These are phyloP conservation scores for Elysia crispata DNA, from an alignment of 2,888 invertebrate genomes.

Conservation along the genomic window DNA sequence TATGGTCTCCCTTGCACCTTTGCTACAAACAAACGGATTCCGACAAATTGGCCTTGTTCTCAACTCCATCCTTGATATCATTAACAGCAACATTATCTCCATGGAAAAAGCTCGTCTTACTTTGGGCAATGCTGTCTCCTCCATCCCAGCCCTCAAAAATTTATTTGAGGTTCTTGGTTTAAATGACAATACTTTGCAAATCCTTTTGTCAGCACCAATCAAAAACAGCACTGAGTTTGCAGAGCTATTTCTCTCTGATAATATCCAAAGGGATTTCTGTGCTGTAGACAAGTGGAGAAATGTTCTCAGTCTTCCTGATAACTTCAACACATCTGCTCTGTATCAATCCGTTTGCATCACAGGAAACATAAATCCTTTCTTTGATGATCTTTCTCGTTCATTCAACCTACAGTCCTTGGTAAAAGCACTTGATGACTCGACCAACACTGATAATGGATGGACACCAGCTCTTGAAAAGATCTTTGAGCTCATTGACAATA, in stretches of 20 bases:
- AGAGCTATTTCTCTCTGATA: slow-evolving; percentile 45
- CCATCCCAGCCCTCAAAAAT: slow-evolving; percentile 53
- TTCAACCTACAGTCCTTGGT: slow-evolving; percentile 21
- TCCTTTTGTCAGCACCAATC: slow-evolving; percentile 53
- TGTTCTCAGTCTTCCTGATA: slow-evolving; percentile 47
- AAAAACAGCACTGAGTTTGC: slow-evolving; percentile 52
- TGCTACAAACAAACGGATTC: slow-evolving; percentile 51
- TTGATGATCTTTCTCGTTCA: not conserved
- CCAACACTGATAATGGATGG: slow-evolving; percentile 51
- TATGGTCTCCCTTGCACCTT: slow-evolving; percentile 39
- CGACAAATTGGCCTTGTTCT: slow-evolving; percentile 51
- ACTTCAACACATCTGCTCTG: slow-evolving; percentile 52
- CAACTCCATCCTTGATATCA: slow-evolving; percentile 51
- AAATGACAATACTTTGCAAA: slow-evolving; percentile 50
- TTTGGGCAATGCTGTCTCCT: slow-evolving; percentile 51
- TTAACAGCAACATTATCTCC: slow-evolving; percentile 53
- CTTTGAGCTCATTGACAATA: slow-evolving; percentile 46
- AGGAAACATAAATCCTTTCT: slow-evolving; percentile 34
- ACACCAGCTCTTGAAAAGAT: slow-evolving; percentile 49
- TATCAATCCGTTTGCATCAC: slow-evolving; percentile 50
- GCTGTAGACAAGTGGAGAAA: slow-evolving; percentile 41
- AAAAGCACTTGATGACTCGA: slow-evolving; percentile 9
- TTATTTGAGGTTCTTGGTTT: slow-evolving; percentile 54
- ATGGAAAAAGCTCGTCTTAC: slow-evolving; percentile 52
- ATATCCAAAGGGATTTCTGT: slow-evolving; percentile 47